Percentiles rank a stretch among this genome's conserved stretches.
phyloP scores from a whole-genome alignment of 2,888 invertebrate species.

The Clepsis dumicolana region DNA sequence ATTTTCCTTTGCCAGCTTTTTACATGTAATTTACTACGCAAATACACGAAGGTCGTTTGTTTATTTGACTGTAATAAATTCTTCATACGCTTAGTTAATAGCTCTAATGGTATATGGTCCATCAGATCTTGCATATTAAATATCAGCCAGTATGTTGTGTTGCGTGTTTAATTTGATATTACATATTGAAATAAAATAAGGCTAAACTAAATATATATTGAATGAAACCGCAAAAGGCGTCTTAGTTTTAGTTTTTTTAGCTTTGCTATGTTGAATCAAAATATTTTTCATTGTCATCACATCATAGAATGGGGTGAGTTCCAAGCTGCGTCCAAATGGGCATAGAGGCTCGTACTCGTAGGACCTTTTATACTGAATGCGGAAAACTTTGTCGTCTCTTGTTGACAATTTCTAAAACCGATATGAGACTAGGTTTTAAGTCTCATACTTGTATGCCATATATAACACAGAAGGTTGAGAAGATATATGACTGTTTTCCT shows the following conservation, averaged over 20 bases:
- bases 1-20: slow-evolving; percentile 4
- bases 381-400: too few relatives aligned
- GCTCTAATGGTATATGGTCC: slow-evolving; percentile 30
- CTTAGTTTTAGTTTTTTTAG: background rate
- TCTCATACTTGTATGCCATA: too few relatives aligned
- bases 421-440: too few relatives aligned
- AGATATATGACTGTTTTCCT: too few relatives aligned
- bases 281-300: too few relatives aligned
- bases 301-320: too few relatives aligned
- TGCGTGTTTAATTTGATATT: slow-evolving; percentile 11
- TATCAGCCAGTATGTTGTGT: background rate
- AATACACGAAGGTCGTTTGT: slow-evolving; percentile 34
- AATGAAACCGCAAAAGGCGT: background rate
- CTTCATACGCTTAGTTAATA: slow-evolving; percentile 30
- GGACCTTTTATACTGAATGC: too few relatives aligned
- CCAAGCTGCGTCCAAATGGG: too few relatives aligned
- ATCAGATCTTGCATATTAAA: slow-evolving; percentile 35
- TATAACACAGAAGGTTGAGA: too few relatives aligned
- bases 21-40: slow-evolving; percentile 19
- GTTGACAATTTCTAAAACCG: too few relatives aligned
- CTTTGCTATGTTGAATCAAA: background rate
- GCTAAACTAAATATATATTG: background rate
- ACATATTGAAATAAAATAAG: background rate
- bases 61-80: slow-evolving; percentile 34
- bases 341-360: too few relatives aligned